Conservation (phyloP, 2,888 invertebrate species). For the Tipula confusa region DNA sequence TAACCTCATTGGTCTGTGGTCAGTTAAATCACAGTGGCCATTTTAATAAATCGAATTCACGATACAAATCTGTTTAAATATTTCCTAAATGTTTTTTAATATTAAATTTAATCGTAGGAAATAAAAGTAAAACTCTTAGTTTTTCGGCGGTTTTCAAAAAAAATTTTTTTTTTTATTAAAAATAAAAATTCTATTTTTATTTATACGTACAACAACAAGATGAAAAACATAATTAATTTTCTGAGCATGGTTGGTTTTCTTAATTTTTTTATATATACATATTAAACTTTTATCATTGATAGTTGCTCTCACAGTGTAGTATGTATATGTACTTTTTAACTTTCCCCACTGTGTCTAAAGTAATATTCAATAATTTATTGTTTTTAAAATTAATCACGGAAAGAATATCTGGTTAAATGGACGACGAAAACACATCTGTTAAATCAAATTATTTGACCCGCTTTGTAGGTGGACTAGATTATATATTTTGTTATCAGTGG, state of each 20-base stretch:
- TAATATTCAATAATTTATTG: background rate
- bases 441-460: background rate
- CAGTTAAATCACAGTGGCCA: background rate
- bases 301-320: background rate
- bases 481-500: background rate
- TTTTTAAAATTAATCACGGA: background rate
- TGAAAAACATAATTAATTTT: slow-evolving; percentile 3
- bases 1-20: too few relatives aligned
- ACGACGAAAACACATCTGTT: background rate
- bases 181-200: slow-evolving; percentile 15
- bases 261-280: background rate
- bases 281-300: background rate
- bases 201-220: background rate
- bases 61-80: background rate
- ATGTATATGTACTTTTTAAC: too few relatives aligned
- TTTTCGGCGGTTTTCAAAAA: background rate
- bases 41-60: background rate
- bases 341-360: background rate
- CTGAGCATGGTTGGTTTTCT: background rate
- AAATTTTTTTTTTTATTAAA: background rate
- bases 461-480: background rate
- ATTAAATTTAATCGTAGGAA: slow-evolving; percentile 4
- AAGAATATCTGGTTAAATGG: background rate
- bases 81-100: background rate
- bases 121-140: background rate